Evolutionary conservation across 2,113 vertebrate genomes (phyloP).

Genomic region (Psilopsiagon aurifrons): DNA sequence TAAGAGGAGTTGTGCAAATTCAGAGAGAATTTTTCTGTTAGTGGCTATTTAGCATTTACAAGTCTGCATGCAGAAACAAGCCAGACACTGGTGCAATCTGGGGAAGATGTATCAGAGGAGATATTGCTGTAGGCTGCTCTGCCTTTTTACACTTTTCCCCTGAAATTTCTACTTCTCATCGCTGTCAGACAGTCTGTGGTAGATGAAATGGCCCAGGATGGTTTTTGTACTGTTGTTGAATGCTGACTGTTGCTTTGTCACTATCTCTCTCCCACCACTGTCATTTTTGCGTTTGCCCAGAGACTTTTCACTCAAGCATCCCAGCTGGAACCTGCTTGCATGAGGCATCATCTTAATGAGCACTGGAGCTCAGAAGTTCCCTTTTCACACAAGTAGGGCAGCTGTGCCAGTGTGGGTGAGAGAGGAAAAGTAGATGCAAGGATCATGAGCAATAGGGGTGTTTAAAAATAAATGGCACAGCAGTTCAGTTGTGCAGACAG

Average conservation of each 20-base stretch:
- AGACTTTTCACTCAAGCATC: not conserved
- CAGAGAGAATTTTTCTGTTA: not conserved
- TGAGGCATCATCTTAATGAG: not conserved
- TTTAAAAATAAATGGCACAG: slow-evolving; percentile 45
- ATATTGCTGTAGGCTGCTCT: not conserved
- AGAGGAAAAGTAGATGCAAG: not conserved
- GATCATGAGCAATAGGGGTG: not conserved
- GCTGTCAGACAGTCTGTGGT: not conserved
- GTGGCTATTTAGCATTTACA: not conserved
- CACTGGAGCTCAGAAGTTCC: not conserved
- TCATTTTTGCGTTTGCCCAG: not conserved
- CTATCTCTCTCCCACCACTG: not conserved
- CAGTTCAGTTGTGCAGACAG: not conserved
- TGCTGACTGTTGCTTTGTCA: not conserved
- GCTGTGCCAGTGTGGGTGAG: not conserved
- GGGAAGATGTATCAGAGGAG: not conserved
- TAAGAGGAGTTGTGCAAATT: not conserved
- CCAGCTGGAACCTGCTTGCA: not conserved
- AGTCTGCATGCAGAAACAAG: not conserved
- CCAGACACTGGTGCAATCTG: fast-evolving
- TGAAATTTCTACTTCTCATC: not conserved
- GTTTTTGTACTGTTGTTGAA: not conserved
- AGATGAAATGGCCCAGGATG: not conserved
- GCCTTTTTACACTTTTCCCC: not conserved
- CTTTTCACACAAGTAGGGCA: not conserved